Percentiles rank a stretch among this genome's conserved stretches.
phyloP scores from a whole-genome alignment of 1,140 invertebrate genomes.

The Drosophila punjabiensis region DNA sequence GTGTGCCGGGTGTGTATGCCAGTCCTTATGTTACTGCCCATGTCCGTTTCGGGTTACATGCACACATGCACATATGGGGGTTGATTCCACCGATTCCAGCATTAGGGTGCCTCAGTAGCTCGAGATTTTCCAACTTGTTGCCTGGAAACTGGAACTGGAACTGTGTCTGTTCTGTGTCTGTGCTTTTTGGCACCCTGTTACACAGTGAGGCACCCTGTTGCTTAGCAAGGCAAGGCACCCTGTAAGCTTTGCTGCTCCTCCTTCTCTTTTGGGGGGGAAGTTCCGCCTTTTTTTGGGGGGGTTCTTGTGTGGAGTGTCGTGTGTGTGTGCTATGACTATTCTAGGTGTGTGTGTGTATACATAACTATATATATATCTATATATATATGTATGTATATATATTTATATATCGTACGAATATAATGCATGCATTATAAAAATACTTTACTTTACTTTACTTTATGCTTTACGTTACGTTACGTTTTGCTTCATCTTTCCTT shows the following conservation, averaged over 20 bases:
- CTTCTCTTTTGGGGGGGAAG: slow-evolving; percentile 13
- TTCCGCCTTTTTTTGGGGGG: slow-evolving; percentile 43
- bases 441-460: slow-evolving; percentile 81
- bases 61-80: slow-evolving; percentile 51
- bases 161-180: not conserved
- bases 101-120: slow-evolving; percentile 31
- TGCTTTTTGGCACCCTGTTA: slow-evolving; percentile 14
- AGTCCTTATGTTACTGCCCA: slow-evolving; percentile 35
- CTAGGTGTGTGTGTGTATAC: slow-evolving; percentile 53
- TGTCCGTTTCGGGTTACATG: slow-evolving; percentile 49
- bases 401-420: slow-evolving; percentile 75
- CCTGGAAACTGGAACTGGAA: not conserved
- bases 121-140: slow-evolving; percentile 27
- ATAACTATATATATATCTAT: slow-evolving; percentile 65
- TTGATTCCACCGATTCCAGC: slow-evolving; percentile 12
- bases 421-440: slow-evolving; percentile 85
- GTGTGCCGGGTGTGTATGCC: slow-evolving; percentile 29
- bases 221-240: slow-evolving; percentile 21
- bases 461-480: slow-evolving; percentile 43
- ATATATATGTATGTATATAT: slow-evolving; percentile 48
- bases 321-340: slow-evolving; percentile 55
- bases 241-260: slow-evolving; percentile 23
- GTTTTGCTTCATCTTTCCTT: slow-evolving; percentile 31
- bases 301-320: slow-evolving; percentile 14
- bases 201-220: slow-evolving; percentile 49